A percentile compares a stretch with the other conserved stretches of the same genome.
Evolutionary conservation across 2,888 invertebrate species (phyloP).

Genomic region (Clanis bilineata): DNA sequence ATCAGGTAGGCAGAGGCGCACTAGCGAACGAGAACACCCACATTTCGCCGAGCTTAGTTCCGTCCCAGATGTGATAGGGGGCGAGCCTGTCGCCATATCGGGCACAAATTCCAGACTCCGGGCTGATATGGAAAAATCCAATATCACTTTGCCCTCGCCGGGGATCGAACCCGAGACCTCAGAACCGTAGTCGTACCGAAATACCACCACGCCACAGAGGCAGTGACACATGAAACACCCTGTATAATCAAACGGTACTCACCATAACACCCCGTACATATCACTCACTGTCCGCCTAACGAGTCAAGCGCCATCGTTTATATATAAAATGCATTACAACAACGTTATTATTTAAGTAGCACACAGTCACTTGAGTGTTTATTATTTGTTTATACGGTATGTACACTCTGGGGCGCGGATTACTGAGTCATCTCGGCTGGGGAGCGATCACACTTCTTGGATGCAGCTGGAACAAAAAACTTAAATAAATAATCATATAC

Average conservation of each 20-base stretch:
- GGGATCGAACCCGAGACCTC: too few species aligned
- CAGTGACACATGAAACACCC: too few species aligned
- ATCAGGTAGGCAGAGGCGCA: too few species aligned
- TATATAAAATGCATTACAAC: background rate
- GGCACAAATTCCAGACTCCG: too few species aligned
- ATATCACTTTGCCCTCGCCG: too few species aligned
- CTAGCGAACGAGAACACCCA: too few species aligned
- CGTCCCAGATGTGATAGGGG: too few species aligned
- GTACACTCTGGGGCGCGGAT: background rate
- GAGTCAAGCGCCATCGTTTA: background rate
- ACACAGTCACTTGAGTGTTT: background rate
- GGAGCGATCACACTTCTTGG: background rate
- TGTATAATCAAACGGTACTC: background rate
- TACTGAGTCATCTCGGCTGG: background rate
- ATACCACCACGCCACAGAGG: too few species aligned
- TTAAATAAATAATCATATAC: background rate
- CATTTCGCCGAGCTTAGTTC: too few species aligned
- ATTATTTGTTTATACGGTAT: background rate
- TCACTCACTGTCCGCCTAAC: background rate
- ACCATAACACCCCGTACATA: background rate
- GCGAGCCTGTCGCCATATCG: too few species aligned
- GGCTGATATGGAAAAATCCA: too few species aligned
- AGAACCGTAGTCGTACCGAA: too few species aligned
- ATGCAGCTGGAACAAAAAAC: background rate
- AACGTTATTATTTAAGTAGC: background rate